phyloP scores from a whole-genome alignment of 2,113 vertebrate genomes.

The Embiotoca jacksoni region DNA sequence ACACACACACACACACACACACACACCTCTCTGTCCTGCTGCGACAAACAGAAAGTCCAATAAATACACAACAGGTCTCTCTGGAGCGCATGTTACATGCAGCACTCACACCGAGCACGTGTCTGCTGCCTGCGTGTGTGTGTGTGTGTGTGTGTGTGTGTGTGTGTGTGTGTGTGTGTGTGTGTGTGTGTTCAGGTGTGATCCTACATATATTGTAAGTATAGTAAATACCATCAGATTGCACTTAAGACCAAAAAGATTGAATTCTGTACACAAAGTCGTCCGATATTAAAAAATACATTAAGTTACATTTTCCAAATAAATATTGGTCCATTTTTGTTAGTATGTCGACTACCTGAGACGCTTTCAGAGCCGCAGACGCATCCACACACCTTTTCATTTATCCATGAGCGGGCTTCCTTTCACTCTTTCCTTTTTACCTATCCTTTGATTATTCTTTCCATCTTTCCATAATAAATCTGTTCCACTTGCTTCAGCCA shows the following conservation, averaged over 20 bases:
- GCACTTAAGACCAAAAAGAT: conserved; percentile 52
- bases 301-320: conserved; percentile 69
- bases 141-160: conserved; percentile 18
- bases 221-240: conserved; percentile 58
- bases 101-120: conserved; percentile 29
- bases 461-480: conserved; percentile 39
- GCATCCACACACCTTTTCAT: conserved; percentile 13
- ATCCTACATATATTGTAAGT: conserved; percentile 21
- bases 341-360: conserved; percentile 70
- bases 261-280: conserved; percentile 63
- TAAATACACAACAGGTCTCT: conserved; percentile 48
- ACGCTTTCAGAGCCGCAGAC: conserved; percentile 43
- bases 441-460: conserved; percentile 28
- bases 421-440: conserved; percentile 3
- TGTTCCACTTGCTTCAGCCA: conserved; percentile 60
- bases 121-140: conserved; percentile 34
- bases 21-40: not conserved
- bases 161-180: conserved; percentile 20
- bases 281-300: conserved; percentile 62
- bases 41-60: conserved; percentile 49
- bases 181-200: conserved; percentile 17
- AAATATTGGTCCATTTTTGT: conserved; percentile 76
- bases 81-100: no score
- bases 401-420: conserved; percentile 2
- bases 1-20: no score